Conservation (phyloP, 1,140 invertebrate species). For the Bicyclus anynana region DNA sequence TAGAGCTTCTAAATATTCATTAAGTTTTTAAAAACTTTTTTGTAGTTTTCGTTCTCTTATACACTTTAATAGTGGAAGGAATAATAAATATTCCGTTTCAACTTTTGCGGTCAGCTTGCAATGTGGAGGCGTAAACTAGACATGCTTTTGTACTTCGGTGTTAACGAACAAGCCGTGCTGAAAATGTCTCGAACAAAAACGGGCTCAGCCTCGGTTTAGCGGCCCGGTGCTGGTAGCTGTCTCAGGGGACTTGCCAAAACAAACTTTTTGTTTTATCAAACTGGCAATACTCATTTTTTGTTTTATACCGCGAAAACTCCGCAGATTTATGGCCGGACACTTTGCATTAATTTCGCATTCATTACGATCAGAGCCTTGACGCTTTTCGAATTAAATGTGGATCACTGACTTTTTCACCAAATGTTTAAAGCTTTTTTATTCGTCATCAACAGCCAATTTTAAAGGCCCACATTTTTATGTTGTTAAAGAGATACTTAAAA, state of each 20-base stretch:
- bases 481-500: too few relatives aligned
- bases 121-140: constrained; percentile 14
- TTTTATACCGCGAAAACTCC: constrained; percentile 60
- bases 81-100: background rate
- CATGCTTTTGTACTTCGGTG: constrained; percentile 21
- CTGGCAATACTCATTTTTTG: constrained; percentile 68
- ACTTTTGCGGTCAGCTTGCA: constrained; percentile 15
- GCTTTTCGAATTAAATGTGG: constrained; percentile 17
- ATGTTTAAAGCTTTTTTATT: too few relatives aligned
- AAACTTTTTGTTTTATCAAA: constrained; percentile 72
- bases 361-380: constrained; percentile 41
- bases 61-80: too few relatives aligned
- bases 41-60: too few relatives aligned
- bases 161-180: constrained; percentile 24
- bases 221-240: constrained; percentile 20
- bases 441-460: too few relatives aligned
- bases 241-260: constrained; percentile 55
- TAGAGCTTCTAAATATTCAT: too few relatives aligned
- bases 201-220: constrained; percentile 26
- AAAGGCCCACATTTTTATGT: too few relatives aligned
- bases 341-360: constrained; percentile 72
- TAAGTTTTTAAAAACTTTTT: too few relatives aligned
- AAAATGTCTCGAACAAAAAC: constrained; percentile 42
- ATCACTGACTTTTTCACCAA: background rate
- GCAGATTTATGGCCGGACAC: constrained; percentile 62